Evolutionary conservation across 2,113 vertebrate genomes (phyloP), one percentile per base, ranked within the genome.

Genomic region (Mesitornis unicolor): DNA sequence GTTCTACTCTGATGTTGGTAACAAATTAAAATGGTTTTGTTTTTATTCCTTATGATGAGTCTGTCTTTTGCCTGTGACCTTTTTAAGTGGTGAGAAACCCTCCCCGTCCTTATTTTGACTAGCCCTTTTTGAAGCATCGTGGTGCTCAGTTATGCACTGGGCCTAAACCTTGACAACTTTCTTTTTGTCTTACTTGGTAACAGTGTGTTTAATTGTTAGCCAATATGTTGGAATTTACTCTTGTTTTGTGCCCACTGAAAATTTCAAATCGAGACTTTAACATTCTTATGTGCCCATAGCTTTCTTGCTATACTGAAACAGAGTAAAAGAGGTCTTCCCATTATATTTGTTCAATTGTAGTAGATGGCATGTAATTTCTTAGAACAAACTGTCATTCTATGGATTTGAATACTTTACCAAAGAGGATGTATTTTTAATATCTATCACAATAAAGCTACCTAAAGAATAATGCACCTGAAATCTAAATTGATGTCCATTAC

Each of bases 401-500:
- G 33, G 53, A 69, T 74, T 71, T 7, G 4, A 73, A 77, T 57
- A 38, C 28, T 71, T 89, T 42, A 53, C 6, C 8, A 42, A 84
- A 56, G 13, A 61, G 5, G 14, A 33, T 36, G 14, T 60, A 48
- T 76, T 90, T 95, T 75, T 90, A 94, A 54, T 56, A 67, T 68
- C 16, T 77, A 10, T 57, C 33, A 28, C 20, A 45, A 22, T 21
- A 47, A 80, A 61, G 51, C 61, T 56, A 82, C 9, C 35, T 86
- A 85, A 92, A 81, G 13, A 19, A 87, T 87, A 86, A 63, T 21
- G 40, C 13, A 84, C 25, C 73, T 53, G 42, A 92, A 80, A 89
- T 84, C 10, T 68, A 93, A 93, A 95, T 38, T 90, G 24, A 67
- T 47, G 75, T 79, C 64, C 75, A 88, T 96, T 96, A 91, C 17